Base-by-base conservation (phyloP, 2,113 vertebrate species). In the Heteronetta atricapilla region DNA sequence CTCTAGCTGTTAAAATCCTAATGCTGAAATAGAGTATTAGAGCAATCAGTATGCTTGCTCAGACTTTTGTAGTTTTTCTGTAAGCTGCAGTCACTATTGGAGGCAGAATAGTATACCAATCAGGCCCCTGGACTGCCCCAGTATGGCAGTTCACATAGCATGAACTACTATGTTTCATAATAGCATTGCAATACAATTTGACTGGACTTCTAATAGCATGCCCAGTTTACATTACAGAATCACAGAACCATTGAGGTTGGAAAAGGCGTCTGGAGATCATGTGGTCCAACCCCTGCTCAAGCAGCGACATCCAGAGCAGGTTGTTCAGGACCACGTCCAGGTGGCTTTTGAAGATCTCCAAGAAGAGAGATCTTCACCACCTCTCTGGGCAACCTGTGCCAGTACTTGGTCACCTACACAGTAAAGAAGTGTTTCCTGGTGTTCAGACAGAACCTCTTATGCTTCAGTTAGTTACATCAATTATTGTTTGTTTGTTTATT, bases 1-100 rank as follows among this genome's bases (percentile, higher is more conserved):
- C 58, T 76, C 42, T 48, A 56, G 70, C 34, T 72, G 52, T 72
- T 87, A 73, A 95, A 89, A 82, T 38, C 33, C 58, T 85, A 87
- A 64, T 48, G 46, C 22, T 85, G 70, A 68, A 92, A 70, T 0
- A 0, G 85, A 84, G 17, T 64, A 76, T 31, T 67, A 82, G 29
- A 91, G 56, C n/a, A 86, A 78, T 82, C 77, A 84, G 38, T 46
- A 75, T 13, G 38, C 33, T 82, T 75, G 69, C 66, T 94, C 22
- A 68, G 66, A 56, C 15, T 72, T 72, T 69, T 52, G 52, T 53
- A 86, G 84, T 87, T 70, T 78, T 78, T 74, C 81, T 25, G 48
- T 46, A 67, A 87, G 38, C 46, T 91, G 52, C 66, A 60, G 34
- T 20, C 33, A n/a, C 17, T 33, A 12, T 4, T 60, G 59, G 72